Percentiles rank a stretch among this genome's conserved stretches.
These are phyloP conservation scores for Alentia gelatinosa DNA, from an alignment of 2,888 invertebrate genomes.

Conservation along the genomic window DNA sequence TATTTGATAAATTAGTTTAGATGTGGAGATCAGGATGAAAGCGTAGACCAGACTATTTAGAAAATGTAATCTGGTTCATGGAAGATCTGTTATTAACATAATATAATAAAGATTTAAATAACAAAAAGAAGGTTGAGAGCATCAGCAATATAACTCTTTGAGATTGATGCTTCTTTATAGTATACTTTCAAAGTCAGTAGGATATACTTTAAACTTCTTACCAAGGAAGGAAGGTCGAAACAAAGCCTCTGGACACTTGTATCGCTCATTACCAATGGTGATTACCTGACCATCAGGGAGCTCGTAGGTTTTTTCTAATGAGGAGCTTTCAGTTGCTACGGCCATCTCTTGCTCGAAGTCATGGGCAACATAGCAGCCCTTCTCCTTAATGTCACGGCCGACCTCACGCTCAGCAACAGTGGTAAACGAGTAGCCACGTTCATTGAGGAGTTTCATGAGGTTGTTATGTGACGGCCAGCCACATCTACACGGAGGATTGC, in stretches of 20 bases:
- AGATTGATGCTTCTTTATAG: too few species aligned
- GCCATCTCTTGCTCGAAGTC: conserved; percentile 79
- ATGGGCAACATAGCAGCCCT: conserved; percentile 81
- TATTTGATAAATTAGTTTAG: too few species aligned
- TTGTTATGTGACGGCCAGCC: conserved; percentile 94
- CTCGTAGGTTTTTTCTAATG: conserved; percentile 78
- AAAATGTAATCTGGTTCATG: too few species aligned
- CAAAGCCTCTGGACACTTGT: conserved; percentile 76
- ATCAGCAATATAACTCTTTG: too few species aligned
- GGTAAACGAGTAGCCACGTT: conserved; percentile 82
- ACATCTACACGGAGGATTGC: conserved; percentile 98
- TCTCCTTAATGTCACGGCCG: conserved; percentile 94
- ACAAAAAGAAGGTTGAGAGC: too few species aligned
- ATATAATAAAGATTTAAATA: background rate
- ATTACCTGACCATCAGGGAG: too few species aligned
- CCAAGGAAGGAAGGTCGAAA: conserved; percentile 78
- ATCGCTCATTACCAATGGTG: conserved; percentile 79
- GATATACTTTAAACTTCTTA: too few species aligned
- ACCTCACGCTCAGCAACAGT: conserved; percentile 80
- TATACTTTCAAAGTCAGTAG: too few species aligned
- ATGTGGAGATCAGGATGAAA: too few species aligned
- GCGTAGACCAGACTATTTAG: too few species aligned
- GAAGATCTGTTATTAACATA: too few species aligned
- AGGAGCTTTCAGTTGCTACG: conserved; percentile 70
- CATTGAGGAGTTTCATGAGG: conserved; percentile 77